Evolutionary conservation across 2,888 invertebrate species (phyloP).

Genomic region (Drosophila aldrichi): DNA sequence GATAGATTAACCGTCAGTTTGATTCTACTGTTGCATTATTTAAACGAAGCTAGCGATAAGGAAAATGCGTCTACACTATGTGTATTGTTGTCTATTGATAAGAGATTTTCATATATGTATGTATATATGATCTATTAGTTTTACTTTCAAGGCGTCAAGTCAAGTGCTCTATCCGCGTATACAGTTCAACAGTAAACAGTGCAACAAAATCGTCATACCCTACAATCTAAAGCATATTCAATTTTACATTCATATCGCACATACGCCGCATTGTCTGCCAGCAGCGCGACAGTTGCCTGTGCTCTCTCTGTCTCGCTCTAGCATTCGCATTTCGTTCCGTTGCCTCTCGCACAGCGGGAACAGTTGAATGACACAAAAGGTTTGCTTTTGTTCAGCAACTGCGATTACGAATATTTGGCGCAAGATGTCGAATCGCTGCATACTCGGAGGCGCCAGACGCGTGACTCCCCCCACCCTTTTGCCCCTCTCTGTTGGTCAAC

Average conservation of each 20-base stretch:
- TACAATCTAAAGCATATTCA: neutral
- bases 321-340: no score
- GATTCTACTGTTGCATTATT: no score
- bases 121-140: no score
- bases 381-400: neutral
- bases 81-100: no score
- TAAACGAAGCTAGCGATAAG: no score
- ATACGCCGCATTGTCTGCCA: slow-evolving; percentile 65
- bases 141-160: no score
- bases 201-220: neutral
- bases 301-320: slow-evolving; percentile 1
- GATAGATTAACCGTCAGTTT: no score
- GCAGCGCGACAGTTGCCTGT: slow-evolving; percentile 18
- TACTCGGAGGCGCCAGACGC: slow-evolving; percentile 37
- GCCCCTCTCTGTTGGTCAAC: slow-evolving; percentile 22
- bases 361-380: slow-evolving; percentile 30
- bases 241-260: slow-evolving; percentile 37
- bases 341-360: neutral
- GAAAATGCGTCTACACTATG: no score
- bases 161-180: no score
- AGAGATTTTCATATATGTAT: no score
- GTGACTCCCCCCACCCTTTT: neutral
- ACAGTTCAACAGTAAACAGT: neutral
- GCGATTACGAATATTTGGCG: slow-evolving; percentile 1
- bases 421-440: slow-evolving; percentile 17